Percentiles rank a stretch among this genome's conserved stretches.
Conservation (phyloP, 2,797 vertebrate species). For the Coregonus sp. region DNA sequence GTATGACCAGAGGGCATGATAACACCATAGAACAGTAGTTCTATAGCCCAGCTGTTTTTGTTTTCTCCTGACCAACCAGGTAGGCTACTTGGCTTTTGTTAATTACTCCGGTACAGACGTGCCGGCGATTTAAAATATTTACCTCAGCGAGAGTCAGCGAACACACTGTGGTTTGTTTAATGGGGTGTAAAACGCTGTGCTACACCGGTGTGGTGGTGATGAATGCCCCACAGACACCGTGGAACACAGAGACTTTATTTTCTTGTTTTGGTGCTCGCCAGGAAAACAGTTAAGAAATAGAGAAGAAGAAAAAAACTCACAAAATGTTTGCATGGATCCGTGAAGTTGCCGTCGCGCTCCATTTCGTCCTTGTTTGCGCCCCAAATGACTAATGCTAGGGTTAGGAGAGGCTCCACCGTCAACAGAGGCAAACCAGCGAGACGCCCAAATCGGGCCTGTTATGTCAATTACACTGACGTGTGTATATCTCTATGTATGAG, state of each 20-base stretch:
- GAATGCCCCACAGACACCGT: constrained; percentile 38
- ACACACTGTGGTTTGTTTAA: constrained; percentile 39
- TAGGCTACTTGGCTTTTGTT: constrained; percentile 46
- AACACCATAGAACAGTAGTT: constrained; percentile 15
- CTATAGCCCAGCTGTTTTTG: constrained; percentile 31
- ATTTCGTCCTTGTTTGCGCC: constrained; percentile 43
- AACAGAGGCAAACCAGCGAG: constrained; percentile 50
- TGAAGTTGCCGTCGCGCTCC: constrained; percentile 47
- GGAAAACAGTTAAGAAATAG: constrained; percentile 21
- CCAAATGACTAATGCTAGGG: constrained; percentile 51
- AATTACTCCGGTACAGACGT: constrained; percentile 30
- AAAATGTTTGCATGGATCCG: constrained; percentile 56
- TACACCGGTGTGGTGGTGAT: constrained; percentile 33
- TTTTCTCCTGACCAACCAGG: constrained; percentile 35
- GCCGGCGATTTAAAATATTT: constrained; percentile 40
- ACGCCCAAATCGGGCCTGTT: constrained; percentile 45
- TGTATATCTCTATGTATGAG: constrained; percentile 19
- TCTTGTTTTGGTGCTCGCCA: constrained; percentile 39
- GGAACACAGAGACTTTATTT: constrained; percentile 41
- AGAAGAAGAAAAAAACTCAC: constrained; percentile 27
- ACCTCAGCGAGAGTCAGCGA: constrained; percentile 30
- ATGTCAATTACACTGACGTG: constrained; percentile 51
- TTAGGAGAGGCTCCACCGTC: constrained; percentile 56
- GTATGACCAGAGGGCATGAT: constrained; percentile 12
- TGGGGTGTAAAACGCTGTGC: constrained; percentile 37